Conservation (phyloP, 2,888 invertebrate genomes). For the Dolichomitus sp. region DNA sequence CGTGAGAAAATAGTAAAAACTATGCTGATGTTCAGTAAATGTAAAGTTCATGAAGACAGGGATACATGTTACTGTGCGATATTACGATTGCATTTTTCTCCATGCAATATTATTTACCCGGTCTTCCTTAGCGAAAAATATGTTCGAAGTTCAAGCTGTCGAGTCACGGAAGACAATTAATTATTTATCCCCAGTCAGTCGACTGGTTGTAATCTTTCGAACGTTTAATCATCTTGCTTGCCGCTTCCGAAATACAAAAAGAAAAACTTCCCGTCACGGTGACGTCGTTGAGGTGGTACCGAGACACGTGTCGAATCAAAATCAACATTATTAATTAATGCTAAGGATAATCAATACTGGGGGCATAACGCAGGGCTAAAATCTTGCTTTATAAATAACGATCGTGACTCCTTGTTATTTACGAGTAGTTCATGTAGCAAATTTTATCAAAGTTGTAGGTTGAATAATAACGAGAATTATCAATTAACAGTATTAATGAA, state of each 20-base stretch:
- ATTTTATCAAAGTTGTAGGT: neutral
- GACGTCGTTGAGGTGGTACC: conserved; percentile 19
- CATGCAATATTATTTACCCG: neutral
- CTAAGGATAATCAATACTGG: neutral
- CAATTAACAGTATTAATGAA: conserved; percentile 12
- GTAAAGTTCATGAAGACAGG: neutral
- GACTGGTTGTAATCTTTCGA: conserved; percentile 40
- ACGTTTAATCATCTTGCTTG: conserved; percentile 46
- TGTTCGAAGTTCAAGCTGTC: conserved; percentile 1
- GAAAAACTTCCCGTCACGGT: conserved; percentile 46
- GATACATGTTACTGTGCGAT: too few species aligned
- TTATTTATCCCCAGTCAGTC: conserved; percentile 42
- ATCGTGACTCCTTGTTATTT: neutral
- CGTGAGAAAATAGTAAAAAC: conserved; percentile 39
- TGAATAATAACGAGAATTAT: conserved; percentile 3
- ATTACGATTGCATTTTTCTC: neutral
- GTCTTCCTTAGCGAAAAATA: neutral
- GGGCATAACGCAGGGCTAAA: too few species aligned
- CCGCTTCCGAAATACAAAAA: conserved; percentile 12
- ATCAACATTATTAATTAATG: conserved; percentile 27
- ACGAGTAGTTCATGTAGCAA: neutral
- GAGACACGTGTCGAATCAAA: conserved; percentile 17
- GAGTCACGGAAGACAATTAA: conserved; percentile 51
- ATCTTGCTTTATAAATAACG: neutral
- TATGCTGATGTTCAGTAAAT: neutral